Evolutionary conservation across 2,797 vertebrate genomes (phyloP), one percentile per base, ranked within the genome.

Genomic region (Pitangus sulphuratus): DNA sequence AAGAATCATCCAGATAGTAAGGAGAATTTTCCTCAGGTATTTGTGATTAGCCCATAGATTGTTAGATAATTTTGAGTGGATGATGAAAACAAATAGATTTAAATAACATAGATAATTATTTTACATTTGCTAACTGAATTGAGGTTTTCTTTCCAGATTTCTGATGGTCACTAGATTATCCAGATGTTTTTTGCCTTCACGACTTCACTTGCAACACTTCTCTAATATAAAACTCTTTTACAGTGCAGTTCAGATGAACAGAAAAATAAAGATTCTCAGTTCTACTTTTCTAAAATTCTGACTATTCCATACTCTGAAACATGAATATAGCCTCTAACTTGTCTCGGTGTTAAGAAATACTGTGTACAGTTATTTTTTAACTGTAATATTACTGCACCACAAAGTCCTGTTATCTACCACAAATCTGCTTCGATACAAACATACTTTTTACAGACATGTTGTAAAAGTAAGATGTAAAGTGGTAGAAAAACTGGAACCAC

Each of bases 381-480:
- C 8, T 35, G 8, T 58, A 33, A 26, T 54, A 65, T 35, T 17
- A 68, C 33, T 58, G 26, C n/a, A 74, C 33, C 12, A 51, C 8
- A 20, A 76, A 68, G 2, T 58, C 18, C 18, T 66, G 2, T 39
- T 74, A 53, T 53, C 11, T 81, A 39, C 15, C 30, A 70, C n/a
- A 66, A 66, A 21, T 42, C 2, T 80, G 14, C 9, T 78, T 70
- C 62, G 13, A 28, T 53, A 22, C 9, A 35, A 39, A 70, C 75
- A 5, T n/a, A 12, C 25, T 71, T 26, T 28, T 50, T 18, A 54
- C 10, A 26, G 2, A 12, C 0, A 0, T 37, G 6, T 44, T 39
- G 8, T 60, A 18, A 53, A 83, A 8, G 2, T n/a, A 64, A 56
- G 15, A 42, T 3, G 2, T 25, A 72, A 76, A 65, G 8, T 57